phyloP scores from a whole-genome alignment of 2,888 invertebrate genomes.

The Xestia c-nigrum region DNA sequence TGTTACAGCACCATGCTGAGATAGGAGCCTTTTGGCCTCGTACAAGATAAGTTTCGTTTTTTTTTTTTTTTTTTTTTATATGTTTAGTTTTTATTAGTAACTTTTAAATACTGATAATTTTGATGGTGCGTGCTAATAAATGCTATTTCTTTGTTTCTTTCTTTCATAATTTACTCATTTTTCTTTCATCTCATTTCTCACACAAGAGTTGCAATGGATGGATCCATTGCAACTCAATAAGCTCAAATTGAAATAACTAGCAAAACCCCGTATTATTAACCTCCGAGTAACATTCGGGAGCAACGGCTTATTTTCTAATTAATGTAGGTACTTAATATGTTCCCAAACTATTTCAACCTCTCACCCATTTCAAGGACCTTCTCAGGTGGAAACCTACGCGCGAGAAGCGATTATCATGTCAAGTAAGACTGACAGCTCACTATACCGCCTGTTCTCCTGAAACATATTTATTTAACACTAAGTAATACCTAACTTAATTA shows the following conservation, averaged over 20 bases:
- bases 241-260: background rate
- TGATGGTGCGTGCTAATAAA: no score
- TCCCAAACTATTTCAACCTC: background rate
- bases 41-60: no score
- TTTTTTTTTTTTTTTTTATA: no score
- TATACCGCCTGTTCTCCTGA: background rate
- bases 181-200: background rate
- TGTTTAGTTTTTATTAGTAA: no score
- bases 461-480: background rate
- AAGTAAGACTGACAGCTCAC: constrained; percentile 23
- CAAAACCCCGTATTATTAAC: background rate
- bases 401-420: constrained; percentile 41
- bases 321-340: background rate
- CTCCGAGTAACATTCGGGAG: background rate
- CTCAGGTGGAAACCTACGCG: constrained; percentile 10
- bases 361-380: constrained; percentile 14
- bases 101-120: no score
- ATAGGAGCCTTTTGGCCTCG: no score
- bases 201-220: no score
- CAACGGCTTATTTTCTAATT: constrained; percentile 3
- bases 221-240: background rate
- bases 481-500: background rate
- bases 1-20: no score
- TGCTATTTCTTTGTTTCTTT: no score
- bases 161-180: background rate